phyloP scores from a whole-genome alignment of 2,113 vertebrate genomes.

The Hystrix cristata region DNA sequence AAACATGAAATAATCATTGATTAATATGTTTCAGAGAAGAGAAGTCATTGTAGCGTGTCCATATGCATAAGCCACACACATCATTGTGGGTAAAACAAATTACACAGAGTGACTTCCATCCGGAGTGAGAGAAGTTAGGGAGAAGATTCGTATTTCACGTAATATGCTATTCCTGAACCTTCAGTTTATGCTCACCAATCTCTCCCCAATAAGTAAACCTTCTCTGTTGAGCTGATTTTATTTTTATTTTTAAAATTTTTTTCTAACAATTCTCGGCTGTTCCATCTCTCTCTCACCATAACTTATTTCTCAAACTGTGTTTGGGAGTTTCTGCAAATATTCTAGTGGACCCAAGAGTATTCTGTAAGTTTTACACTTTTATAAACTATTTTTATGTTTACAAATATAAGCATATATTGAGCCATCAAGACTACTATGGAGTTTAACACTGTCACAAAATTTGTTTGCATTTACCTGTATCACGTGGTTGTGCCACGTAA shows the following conservation, averaged over 20 bases:
- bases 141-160: not conserved
- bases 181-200: not conserved
- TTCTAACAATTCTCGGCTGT: not conserved
- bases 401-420: not conserved
- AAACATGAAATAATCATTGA: slow-evolving; percentile 1
- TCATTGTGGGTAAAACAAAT: not conserved
- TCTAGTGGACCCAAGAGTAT: not conserved
- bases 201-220: not conserved
- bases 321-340: not conserved
- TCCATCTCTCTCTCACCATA: not conserved
- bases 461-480: not conserved
- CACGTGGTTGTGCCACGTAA: not conserved
- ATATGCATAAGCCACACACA: not conserved
- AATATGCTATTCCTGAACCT: not conserved
- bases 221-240: not conserved
- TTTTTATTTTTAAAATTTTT: not conserved
- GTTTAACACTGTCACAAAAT: not conserved
- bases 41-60: not conserved
- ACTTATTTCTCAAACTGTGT: not conserved
- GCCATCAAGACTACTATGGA: not conserved
- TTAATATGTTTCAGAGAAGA: not conserved
- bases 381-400: not conserved
- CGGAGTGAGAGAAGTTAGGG: not conserved
- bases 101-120: not conserved
- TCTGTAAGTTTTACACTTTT: not conserved